Base-by-base conservation (phyloP, 2,888 invertebrate genomes). In the Mesodorylaimus sp. region DNA sequence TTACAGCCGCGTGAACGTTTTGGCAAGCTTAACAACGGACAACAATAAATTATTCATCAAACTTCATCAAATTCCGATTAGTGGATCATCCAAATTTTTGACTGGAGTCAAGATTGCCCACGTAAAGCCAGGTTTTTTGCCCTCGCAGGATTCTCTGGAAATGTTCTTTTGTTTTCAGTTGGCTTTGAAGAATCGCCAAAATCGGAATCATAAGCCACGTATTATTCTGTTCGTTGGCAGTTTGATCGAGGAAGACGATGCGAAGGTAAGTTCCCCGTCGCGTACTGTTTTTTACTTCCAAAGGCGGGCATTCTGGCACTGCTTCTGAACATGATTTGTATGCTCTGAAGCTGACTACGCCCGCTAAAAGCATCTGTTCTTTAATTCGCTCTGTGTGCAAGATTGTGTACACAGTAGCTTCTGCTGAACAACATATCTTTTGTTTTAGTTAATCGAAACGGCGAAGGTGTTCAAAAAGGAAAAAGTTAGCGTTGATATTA, bases 401-500 rank as follows among this genome's bases (percentile, higher is more conserved):
- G n/a, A n/a, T n/a, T n/a, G n/a, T n/a, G n/a, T n/a, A n/a, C n/a
- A n/a, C n/a, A n/a, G n/a, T n/a, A n/a, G n/a, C n/a, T n/a, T n/a
- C n/a, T n/a, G n/a, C n/a, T n/a, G n/a, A n/a, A n/a, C n/a, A n/a
- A n/a, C n/a, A n/a, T n/a, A n/a, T n/a, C n/a, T n/a, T n/a, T n/a
- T n/a, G n/a, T n/a, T 65, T 24, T 58, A 74, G 71, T 72, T 97
- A 47, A 78, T 87, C 0, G 91, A 93, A 71, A 73, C 95, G 52
- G 95, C 91, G 0, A 99, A 97, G 68, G 80, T 88, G 59, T 73
- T 99, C 57, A 97, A 95, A 71, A 99, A 99, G 66, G 97, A 99
- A 68, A 99, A 97, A 70, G 95, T 99, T 1, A 89, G 83, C 66
- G 91, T 93, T 43, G 97, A 99, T 69, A 79, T 97, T 52, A 80